Evolutionary conservation across 2,888 invertebrate species (phyloP).

Genomic region (Microctonus hyperodae): DNA sequence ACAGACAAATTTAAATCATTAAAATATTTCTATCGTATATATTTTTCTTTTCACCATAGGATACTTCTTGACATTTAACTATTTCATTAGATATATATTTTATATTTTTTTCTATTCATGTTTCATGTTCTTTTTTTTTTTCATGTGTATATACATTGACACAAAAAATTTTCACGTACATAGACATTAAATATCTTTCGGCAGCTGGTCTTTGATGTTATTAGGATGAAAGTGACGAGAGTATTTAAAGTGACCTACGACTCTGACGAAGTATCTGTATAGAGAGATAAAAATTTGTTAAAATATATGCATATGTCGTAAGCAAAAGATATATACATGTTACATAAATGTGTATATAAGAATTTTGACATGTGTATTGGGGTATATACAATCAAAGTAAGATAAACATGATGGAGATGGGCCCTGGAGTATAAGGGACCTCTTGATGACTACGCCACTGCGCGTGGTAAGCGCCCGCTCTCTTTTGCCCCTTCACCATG

Average conservation of each 20-base stretch:
- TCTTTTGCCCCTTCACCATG: not conserved
- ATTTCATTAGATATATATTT: not conserved
- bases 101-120: too few relatives aligned
- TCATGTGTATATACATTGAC: conserved; percentile 13
- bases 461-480: conserved; percentile 41
- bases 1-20: not conserved
- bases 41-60: not conserved
- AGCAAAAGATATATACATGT: not conserved
- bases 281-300: conserved; percentile 22
- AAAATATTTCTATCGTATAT: too few relatives aligned
- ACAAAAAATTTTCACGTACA: not conserved
- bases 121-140: too few relatives aligned
- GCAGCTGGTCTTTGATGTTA: conserved; percentile 18
- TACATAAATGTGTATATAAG: not conserved
- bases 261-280: conserved; percentile 9
- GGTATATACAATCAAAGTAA: not conserved
- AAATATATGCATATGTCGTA: too few relatives aligned
- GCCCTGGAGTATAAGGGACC: conserved; percentile 7
- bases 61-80: not conserved
- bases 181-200: conserved; percentile 8
- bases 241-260: conserved; percentile 26
- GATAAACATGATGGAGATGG: not conserved
- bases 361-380: not conserved
- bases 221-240: conserved; percentile 23
- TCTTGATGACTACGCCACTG: conserved; percentile 47